Conservation (phyloP, 2,888 invertebrate genomes). For the Cephalotes varians region DNA sequence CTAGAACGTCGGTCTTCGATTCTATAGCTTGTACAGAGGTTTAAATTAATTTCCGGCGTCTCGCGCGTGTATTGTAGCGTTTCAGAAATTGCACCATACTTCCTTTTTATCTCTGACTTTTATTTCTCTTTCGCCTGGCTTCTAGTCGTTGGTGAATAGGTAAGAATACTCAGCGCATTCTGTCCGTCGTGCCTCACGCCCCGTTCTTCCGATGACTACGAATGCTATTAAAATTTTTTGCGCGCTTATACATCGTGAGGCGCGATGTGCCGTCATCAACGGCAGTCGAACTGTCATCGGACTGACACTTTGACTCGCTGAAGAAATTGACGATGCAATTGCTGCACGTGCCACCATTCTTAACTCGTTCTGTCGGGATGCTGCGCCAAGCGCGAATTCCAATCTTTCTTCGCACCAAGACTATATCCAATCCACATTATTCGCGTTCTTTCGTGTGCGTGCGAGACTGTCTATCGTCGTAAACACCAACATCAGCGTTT, state of each 20-base stretch:
- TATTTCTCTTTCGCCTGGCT: background rate
- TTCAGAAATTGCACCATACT: background rate
- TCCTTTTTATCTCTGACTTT: background rate
- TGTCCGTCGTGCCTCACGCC: background rate
- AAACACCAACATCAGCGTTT: background rate
- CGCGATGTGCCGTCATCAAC: background rate
- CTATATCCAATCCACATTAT: conserved; percentile 69
- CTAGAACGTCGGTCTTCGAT: conserved; percentile 51
- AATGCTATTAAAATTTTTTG: conserved; percentile 26
- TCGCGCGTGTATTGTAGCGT: conserved; percentile 8
- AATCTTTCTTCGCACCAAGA: conserved; percentile 54
- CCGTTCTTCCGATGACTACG: background rate
- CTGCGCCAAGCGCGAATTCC: conserved; percentile 46
- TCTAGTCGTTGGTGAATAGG: background rate
- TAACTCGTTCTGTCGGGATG: conserved; percentile 13
- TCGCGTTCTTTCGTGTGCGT: no score
- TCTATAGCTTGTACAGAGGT: conserved; percentile 51
- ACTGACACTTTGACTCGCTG: background rate
- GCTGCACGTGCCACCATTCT: conserved; percentile 15
- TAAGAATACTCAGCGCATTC: background rate
- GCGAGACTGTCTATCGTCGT: background rate
- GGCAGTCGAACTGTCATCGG: conserved; percentile 27
- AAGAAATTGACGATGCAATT: conserved; percentile 30
- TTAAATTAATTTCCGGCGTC: conserved; percentile 57
- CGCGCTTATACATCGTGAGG: background rate